These are phyloP conservation scores for Cassiopea xamachana DNA, from an alignment of 30 jellyfish, hydroid and myxozoan species.

Conservation along the genomic window DNA sequence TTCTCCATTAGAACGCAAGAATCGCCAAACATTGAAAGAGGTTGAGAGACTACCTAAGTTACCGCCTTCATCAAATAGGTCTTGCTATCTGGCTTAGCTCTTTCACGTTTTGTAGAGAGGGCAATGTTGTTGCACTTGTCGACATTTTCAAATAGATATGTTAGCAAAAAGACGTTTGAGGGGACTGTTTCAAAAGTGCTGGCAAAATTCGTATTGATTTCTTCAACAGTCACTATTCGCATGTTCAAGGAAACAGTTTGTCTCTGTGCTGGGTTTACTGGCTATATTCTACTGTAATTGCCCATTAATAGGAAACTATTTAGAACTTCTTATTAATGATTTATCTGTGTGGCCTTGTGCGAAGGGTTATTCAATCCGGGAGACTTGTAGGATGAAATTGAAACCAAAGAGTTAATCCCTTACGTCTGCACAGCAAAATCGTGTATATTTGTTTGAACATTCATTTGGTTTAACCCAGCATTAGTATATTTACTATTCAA, in stretches of 20 bases:
- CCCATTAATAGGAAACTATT: background rate
- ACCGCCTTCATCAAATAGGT: too few relatives aligned
- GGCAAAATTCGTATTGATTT: too few relatives aligned
- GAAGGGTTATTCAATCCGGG: slow-evolving; percentile 35
- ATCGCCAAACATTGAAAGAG: background rate
- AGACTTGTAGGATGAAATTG: slow-evolving; percentile 23
- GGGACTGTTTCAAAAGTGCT: too few relatives aligned
- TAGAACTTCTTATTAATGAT: background rate
- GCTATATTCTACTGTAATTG: background rate
- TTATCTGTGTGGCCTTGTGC: slow-evolving; percentile 56
- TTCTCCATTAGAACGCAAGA: background rate
- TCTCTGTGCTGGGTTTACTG: background rate
- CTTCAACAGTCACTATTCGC: too few relatives aligned
- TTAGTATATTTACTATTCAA: slow-evolving; percentile 34
- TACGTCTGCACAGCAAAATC: slow-evolving; percentile 49
- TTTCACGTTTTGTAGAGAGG: too few relatives aligned
- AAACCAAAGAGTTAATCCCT: slow-evolving; percentile 41
- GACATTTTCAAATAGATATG: too few relatives aligned
- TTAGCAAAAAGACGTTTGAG: too few relatives aligned
- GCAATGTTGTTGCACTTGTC: too few relatives aligned
- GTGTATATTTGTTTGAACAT: slow-evolving; percentile 34
- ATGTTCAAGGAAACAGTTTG: too few relatives aligned
- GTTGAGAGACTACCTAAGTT: background rate
- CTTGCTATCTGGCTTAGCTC: background rate
- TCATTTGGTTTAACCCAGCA: slow-evolving; percentile 59